Conservation (phyloP, 2,113 vertebrate species). For the Micronycteris hirsuta region DNA sequence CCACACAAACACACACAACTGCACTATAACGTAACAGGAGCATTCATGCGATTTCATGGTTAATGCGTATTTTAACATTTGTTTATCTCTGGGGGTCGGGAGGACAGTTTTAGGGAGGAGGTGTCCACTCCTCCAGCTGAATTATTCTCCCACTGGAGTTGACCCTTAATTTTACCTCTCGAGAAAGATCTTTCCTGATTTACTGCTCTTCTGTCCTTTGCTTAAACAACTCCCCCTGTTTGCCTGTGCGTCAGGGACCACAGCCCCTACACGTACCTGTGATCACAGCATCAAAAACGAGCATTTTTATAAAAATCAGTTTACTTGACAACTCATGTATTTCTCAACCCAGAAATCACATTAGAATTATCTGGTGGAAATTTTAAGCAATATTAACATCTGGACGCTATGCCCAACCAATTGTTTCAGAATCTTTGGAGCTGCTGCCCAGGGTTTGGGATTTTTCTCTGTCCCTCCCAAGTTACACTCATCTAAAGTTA, state of each 20-base stretch:
- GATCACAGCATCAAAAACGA: neutral
- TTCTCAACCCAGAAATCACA: neutral
- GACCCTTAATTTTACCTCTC: neutral
- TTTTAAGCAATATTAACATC: neutral
- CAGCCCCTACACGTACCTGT: neutral
- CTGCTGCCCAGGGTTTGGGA: neutral
- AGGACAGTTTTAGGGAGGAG: neutral
- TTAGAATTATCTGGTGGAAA: neutral
- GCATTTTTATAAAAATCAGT: neutral
- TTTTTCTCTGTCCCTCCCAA: neutral
- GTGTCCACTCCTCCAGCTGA: neutral
- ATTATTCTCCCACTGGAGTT: neutral
- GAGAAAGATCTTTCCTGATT: neutral
- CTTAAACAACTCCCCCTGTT: neutral
- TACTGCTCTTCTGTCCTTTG: neutral
- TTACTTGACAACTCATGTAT: neutral
- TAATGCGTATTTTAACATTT: neutral
- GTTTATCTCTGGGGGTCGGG: neutral
- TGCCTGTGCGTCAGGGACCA: neutral
- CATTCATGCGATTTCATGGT: neutral
- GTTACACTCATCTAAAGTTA: neutral
- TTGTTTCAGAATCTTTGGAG: neutral
- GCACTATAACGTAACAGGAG: neutral
- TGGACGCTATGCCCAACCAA: neutral
- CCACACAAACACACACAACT: neutral